These are phyloP conservation scores for Capromys pilorides DNA, from an alignment of 2,797 vertebrate species.

Conservation along the genomic window DNA sequence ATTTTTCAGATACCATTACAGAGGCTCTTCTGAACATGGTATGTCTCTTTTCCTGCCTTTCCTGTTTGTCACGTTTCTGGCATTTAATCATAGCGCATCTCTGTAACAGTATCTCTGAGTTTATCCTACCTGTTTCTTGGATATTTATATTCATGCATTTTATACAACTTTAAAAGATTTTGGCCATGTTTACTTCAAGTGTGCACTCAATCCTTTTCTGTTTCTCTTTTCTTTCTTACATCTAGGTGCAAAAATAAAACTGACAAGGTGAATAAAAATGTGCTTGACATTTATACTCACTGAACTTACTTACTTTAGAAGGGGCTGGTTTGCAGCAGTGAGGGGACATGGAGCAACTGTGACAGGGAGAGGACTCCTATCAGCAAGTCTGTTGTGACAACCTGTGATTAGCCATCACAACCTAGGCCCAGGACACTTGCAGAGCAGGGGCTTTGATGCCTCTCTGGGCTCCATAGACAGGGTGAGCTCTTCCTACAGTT, in stretches of 20 bases:
- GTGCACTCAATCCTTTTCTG: background rate
- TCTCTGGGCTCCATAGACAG: background rate
- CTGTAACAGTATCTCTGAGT: background rate
- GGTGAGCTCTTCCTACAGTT: background rate
- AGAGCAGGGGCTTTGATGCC: background rate
- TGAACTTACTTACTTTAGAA: background rate
- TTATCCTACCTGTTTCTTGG: background rate
- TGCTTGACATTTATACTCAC: background rate
- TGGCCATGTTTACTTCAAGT: background rate
- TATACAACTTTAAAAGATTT: background rate
- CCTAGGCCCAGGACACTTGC: background rate
- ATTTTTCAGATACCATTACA: background rate
- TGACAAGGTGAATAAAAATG: background rate
- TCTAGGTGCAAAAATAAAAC: background rate
- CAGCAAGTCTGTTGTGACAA: background rate
- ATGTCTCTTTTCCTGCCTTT: background rate
- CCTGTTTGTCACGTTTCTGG: background rate
- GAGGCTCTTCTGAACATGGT: background rate
- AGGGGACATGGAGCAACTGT: accelerated
- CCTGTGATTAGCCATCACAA: too few relatives aligned
- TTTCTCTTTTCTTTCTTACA: background rate
- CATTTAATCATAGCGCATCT: background rate
- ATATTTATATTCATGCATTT: background rate
- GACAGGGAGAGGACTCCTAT: background rate
- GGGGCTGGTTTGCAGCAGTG: background rate